phyloP scores from a whole-genome alignment of 2,113 vertebrate species.

The Eurypyga helias region DNA sequence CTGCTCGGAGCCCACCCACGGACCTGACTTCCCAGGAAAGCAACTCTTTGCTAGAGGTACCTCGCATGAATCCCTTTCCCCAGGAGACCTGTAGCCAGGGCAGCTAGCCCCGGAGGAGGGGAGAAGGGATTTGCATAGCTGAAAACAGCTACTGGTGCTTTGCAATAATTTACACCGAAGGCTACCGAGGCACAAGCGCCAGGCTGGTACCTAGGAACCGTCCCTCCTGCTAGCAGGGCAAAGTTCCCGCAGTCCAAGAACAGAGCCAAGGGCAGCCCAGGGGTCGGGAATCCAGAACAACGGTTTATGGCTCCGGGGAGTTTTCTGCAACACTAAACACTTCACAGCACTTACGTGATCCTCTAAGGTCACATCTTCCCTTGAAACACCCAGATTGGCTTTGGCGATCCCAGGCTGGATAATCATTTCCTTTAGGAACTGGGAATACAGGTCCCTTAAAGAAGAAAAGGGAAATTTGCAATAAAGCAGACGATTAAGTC shows the following conservation, averaged over 20 bases:
- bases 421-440: slow-evolving; percentile 98
- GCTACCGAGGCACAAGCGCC: not conserved
- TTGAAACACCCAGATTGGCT: slow-evolving; percentile 91
- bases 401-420: slow-evolving; percentile 98
- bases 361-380: slow-evolving; percentile 97
- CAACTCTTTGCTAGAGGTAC: not conserved
- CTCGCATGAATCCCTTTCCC: not conserved
- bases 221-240: not conserved
- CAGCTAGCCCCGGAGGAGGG: not conserved
- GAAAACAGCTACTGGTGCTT: not conserved
- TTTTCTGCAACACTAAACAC: not conserved
- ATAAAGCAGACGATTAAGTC: not conserved
- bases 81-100: not conserved
- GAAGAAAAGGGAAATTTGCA: not conserved
- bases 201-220: not conserved
- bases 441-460: slow-evolving; percentile 89
- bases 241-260: not conserved
- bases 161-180: not conserved
- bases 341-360: slow-evolving; percentile 88
- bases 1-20: rapidly evolving
- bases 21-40: not conserved
- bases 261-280: not conserved
- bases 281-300: not conserved
- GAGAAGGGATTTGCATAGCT: not conserved
- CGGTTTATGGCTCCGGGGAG: not conserved